Evolutionary conservation across 1,140 invertebrate species (phyloP).

Genomic region (Hycleus phaleratus): DNA sequence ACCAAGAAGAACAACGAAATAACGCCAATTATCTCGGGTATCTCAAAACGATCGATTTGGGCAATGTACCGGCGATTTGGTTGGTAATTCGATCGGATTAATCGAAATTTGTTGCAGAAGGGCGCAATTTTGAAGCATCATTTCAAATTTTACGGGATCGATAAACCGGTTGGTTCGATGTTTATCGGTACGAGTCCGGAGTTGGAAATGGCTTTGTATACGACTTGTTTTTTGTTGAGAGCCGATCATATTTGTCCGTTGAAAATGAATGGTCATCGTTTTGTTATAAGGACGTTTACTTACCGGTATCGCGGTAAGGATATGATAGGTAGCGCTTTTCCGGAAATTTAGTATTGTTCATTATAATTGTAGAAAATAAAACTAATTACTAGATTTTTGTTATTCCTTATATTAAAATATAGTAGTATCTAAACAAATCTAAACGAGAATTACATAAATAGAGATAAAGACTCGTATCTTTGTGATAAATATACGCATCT

Average conservation of each 20-base stretch:
- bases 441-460: neutral
- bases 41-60: conserved; percentile 61
- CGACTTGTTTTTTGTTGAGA: conserved; percentile 70
- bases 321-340: conserved; percentile 71
- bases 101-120: conserved; percentile 50
- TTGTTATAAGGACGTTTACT: conserved; percentile 65
- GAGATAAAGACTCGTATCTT: conserved; percentile 4
- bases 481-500: conserved; percentile 11
- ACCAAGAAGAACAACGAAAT: conserved; percentile 58
- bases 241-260: conserved; percentile 64
- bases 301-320: conserved; percentile 65
- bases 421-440: too few relatives aligned
- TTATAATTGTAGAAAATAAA: too few relatives aligned
- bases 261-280: conserved; percentile 57
- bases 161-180: conserved; percentile 71
- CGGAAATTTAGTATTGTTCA: conserved; percentile 53
- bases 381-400: too few relatives aligned
- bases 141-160: conserved; percentile 62
- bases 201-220: conserved; percentile 85
- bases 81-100: neutral
- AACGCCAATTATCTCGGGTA: conserved; percentile 74
- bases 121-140: conserved; percentile 69
- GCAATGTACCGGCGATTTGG: conserved; percentile 44
- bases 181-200: conserved; percentile 90
- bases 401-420: too few relatives aligned